phyloP scores from a whole-genome alignment of 2,113 vertebrate genomes.

The Pedionomus torquatus region DNA sequence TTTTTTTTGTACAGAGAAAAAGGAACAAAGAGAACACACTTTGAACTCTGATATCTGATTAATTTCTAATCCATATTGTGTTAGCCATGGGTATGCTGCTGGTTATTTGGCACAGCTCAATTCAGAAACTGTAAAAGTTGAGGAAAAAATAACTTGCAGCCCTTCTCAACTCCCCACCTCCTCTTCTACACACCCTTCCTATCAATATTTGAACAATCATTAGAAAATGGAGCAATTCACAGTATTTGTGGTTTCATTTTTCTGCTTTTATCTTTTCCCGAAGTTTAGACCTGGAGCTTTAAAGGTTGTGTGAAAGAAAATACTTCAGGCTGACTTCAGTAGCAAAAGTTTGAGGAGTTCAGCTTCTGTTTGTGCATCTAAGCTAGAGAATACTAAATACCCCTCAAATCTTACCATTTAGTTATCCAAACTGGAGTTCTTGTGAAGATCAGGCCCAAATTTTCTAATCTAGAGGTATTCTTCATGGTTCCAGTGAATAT shows the following conservation, averaged over 20 bases:
- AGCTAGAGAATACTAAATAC: neutral
- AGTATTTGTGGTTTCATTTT: neutral
- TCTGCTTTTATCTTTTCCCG: neutral
- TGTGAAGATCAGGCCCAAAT: neutral
- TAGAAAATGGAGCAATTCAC: neutral
- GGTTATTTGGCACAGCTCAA: neutral
- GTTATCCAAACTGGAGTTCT: neutral
- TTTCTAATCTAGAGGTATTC: neutral
- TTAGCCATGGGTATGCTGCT: neutral
- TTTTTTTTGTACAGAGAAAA: neutral
- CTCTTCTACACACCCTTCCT: neutral
- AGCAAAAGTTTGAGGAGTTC: neutral
- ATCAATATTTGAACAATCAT: neutral
- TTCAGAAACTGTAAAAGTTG: neutral
- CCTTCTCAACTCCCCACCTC: neutral
- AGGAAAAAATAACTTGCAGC: neutral
- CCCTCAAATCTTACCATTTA: neutral
- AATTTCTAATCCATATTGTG: neutral
- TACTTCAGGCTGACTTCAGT: neutral
- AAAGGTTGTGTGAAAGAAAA: neutral
- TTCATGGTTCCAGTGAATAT: neutral
- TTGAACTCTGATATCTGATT: neutral
- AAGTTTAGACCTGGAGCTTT: neutral
- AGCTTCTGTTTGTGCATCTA: neutral
- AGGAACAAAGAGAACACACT: neutral